phyloP scores from a whole-genome alignment of 2,888 invertebrate species.

The Deilephila elpenor region DNA sequence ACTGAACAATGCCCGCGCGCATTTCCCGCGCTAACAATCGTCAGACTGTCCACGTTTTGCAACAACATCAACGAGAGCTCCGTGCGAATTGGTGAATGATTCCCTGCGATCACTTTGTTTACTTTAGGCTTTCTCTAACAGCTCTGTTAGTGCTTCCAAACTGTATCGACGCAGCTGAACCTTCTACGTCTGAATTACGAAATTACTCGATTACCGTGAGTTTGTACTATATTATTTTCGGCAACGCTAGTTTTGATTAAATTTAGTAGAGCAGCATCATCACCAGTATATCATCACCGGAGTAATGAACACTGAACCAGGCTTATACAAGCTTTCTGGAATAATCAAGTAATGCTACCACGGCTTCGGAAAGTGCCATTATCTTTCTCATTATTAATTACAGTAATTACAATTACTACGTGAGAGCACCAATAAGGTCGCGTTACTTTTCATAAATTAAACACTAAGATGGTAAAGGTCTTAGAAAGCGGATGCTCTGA shows the following conservation, averaged over 20 bases:
- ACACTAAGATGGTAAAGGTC: conserved; percentile 14
- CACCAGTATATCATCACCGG: no score
- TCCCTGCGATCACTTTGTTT: conserved; percentile 17
- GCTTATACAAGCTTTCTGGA: no score
- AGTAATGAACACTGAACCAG: no score
- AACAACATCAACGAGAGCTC: conserved; percentile 11
- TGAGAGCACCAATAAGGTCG: background rate
- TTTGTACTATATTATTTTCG: no score
- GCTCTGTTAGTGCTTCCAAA: no score
- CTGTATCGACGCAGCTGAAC: no score
- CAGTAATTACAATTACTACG: background rate
- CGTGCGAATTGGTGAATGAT: conserved; percentile 9
- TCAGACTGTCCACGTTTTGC: conserved; percentile 30
- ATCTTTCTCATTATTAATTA: conserved; percentile 2
- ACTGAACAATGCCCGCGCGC: conserved; percentile 54
- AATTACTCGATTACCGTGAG: no score
- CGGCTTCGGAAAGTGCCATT: background rate
- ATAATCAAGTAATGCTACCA: no score
- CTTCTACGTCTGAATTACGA: no score
- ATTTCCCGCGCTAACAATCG: conserved; percentile 47
- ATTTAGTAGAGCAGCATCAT: no score
- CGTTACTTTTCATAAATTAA: conserved; percentile 3
- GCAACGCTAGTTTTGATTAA: no score
- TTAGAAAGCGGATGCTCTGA: conserved; percentile 19
- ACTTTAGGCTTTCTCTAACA: no score